Conservation (phyloP, 2,888 invertebrate genomes). For the Coelopa pilipes region DNA sequence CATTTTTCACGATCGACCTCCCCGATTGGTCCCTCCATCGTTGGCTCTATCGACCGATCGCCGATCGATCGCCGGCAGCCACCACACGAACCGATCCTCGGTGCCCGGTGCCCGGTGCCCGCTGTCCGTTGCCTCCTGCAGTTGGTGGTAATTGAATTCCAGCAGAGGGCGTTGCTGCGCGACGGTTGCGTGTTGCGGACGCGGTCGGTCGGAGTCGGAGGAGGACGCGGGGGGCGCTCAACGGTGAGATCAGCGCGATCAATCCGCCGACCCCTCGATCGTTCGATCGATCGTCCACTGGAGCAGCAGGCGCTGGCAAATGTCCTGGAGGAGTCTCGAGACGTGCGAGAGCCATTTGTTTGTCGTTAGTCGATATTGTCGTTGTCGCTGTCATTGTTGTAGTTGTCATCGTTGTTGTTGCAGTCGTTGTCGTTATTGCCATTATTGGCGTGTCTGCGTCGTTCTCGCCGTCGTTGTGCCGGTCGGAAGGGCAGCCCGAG, state of each 20-base stretch:
- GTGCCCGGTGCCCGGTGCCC: no score
- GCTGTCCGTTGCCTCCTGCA: neutral
- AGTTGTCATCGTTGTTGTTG: neutral
- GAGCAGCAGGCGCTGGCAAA: neutral
- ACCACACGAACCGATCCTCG: neutral
- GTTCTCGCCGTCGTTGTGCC: no score
- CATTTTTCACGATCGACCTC: conserved; percentile 5
- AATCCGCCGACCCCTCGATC: neutral
- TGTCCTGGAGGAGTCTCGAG: neutral
- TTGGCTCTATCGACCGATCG: neutral
- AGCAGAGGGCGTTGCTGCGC: conserved; percentile 41
- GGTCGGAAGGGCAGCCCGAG: no score
- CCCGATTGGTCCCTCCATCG: no score
- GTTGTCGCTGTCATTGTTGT: neutral
- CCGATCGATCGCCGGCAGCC: conserved; percentile 7
- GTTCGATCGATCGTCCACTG: neutral
- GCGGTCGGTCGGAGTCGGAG: neutral
- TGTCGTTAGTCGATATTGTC: neutral
- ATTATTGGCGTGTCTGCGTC: no score
- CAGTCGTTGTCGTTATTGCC: no score
- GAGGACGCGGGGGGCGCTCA: neutral
- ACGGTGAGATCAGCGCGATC: neutral
- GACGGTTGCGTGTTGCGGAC: conserved; percentile 19
- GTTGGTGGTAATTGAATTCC: conserved; percentile 40
- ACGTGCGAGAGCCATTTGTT: conserved; percentile 4